Conservation (phyloP, 2,113 vertebrate species). For the Varanus salvator region DNA sequence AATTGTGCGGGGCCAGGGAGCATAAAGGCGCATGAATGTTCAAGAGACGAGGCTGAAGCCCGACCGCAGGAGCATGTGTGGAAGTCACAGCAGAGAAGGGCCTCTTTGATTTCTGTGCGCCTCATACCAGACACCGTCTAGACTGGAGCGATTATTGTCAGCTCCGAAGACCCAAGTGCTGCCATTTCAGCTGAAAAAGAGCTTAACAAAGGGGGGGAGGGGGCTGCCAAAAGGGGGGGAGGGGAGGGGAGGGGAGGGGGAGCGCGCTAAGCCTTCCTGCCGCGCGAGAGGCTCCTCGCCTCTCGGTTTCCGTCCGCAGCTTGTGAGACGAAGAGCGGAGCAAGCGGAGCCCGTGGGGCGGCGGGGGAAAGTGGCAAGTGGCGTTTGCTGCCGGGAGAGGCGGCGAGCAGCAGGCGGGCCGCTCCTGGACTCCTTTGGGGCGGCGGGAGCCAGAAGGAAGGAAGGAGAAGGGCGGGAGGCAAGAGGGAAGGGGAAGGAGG, state of each 20-base stretch:
- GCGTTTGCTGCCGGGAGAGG: slow-evolving; percentile 54
- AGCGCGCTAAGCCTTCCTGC: neutral
- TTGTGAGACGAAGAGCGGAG: neutral
- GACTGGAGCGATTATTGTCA: slow-evolving; percentile 94
- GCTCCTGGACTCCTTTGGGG: slow-evolving; percentile 43
- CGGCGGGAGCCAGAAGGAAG: slow-evolving; percentile 49
- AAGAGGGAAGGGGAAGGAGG: slow-evolving; percentile 39
- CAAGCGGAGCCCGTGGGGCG: slow-evolving; percentile 38
- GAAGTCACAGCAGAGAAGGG: slow-evolving; percentile 74
- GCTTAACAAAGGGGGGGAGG: slow-evolving; percentile 3
- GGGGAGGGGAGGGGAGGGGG: neutral
- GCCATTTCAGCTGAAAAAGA: slow-evolving; percentile 78
- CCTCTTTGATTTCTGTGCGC: slow-evolving; percentile 77
- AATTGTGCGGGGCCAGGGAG: neutral
- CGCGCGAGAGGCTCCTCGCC: neutral
- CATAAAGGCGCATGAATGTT: slow-evolving; percentile 1
- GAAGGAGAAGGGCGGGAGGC: slow-evolving; percentile 41
- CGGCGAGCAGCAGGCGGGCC: slow-evolving; percentile 63
- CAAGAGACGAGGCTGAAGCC: slow-evolving; percentile 77
- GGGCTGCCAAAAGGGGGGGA: neutral
- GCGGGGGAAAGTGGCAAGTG: slow-evolving; percentile 56
- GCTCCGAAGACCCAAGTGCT: slow-evolving; percentile 89
- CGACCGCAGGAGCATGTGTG: slow-evolving; percentile 69
- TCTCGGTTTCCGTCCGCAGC: neutral
- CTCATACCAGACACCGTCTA: slow-evolving; percentile 94